Percentiles rank a stretch among this genome's conserved stretches.
These are phyloP conservation scores for Diacarnus erythraeanus DNA, from an alignment of 37 sponge, comb jelly and placozoan genomes.

Conservation along the genomic window DNA sequence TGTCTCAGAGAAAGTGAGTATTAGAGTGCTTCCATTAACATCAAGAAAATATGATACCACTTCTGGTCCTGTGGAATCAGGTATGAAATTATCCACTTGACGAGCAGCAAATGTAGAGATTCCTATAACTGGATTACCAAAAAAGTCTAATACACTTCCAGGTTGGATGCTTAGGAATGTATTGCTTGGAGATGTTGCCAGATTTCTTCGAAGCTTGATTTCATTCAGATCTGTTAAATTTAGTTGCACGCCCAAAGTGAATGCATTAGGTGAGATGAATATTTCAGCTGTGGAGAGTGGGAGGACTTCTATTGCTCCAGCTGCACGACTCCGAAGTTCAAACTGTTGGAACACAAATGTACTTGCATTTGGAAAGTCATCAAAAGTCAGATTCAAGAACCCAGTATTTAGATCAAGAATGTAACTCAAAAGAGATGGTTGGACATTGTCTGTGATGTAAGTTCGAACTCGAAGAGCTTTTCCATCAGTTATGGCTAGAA, in stretches of 20 bases:
- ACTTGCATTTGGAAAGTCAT: constrained; percentile 75
- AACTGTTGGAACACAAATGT: constrained; percentile 61
- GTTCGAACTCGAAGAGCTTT: constrained; percentile 69
- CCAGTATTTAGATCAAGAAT: constrained; percentile 69
- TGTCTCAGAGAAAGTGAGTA: constrained; percentile 70
- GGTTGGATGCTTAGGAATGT: constrained; percentile 43
- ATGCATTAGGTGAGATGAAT: constrained; percentile 61
- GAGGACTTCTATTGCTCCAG: not conserved
- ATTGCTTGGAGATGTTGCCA: constrained; percentile 50
- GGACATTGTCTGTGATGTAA: constrained; percentile 53
- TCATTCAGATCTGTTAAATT: constrained; percentile 68
- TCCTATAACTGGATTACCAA: constrained; percentile 59
- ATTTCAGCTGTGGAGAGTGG: constrained; percentile 47
- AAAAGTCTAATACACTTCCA: constrained; percentile 57
- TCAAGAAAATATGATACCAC: constrained; percentile 61
- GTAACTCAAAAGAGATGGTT: constrained; percentile 59
- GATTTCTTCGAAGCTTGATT: constrained; percentile 49
- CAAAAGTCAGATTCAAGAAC: constrained; percentile 68
- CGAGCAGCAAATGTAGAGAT: constrained; percentile 9
- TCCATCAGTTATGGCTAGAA: constrained; percentile 86
- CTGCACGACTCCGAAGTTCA: constrained; percentile 20
- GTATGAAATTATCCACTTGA: constrained; percentile 37
- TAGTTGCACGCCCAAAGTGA: constrained; percentile 50
- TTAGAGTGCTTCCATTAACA: constrained; percentile 47
- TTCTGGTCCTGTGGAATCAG: constrained; percentile 69